Evolutionary conservation across 2,888 invertebrate genomes (phyloP), one percentile per base, ranked within the genome.

Genomic region (Microctonus aethiopoides): DNA sequence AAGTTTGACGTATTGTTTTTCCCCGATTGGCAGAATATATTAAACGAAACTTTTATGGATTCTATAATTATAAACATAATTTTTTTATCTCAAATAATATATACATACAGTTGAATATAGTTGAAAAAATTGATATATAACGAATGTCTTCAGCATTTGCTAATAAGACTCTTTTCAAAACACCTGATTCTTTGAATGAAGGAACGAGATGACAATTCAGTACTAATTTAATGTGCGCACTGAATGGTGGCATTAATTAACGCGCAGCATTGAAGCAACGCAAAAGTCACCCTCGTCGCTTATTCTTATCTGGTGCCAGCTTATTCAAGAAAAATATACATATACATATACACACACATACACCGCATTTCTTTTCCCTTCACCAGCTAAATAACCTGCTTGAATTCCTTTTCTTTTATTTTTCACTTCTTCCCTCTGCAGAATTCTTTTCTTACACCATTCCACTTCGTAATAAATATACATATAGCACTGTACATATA

Each of bases 221-320:
- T 74, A 75, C 77, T 75, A 78, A 81, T 81, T 80, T 79, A 80
- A 81, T 80, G 76, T 74, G 75, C 72, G 71, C 70, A 70, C 72
- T 78, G 80, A 81, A 80, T 81, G 75, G 76, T 70, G 75, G 79
- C 76, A 79, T 81, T 80, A 81, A 81, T 81, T 81, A 81, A 80
- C 80, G 80, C 80, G 72, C 76, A 71, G 72, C 75, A 80, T 77
- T 79, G 77, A 77, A 73, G 74, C 46, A 46, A 6, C 77, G 75
- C 71, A 70, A 46, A 57, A 70, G 52, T 67, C 68, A 46, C 39
- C 63, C 68, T 70, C 57, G 61, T 69, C 63, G 69, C 62, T 72
- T 72, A 71, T 71, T 73, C 68, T 74, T 72, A 74, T 74, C 70
- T 64, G 46, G 65, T 59, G 61, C 41, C 56, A 63, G 65, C 67